Conservation (phyloP, 2,888 invertebrate species). For the Sinohyriopsis cumingii region DNA sequence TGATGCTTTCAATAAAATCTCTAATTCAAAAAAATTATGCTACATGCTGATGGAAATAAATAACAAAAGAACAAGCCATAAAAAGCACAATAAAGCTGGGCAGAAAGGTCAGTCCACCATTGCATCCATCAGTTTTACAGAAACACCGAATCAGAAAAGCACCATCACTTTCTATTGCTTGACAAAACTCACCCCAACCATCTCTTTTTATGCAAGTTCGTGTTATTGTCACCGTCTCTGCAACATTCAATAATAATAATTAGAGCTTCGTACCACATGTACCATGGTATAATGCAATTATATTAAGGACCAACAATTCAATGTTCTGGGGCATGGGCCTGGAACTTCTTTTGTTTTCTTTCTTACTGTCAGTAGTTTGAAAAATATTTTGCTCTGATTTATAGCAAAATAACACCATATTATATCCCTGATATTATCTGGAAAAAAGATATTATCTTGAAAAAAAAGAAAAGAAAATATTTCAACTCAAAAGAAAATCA, state of each 20-base stretch:
- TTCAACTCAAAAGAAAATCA: no score
- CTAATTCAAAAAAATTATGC: background rate
- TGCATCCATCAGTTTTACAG: conserved; percentile 57
- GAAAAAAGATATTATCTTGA: no score
- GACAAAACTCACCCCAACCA: conserved; percentile 47
- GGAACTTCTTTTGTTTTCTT: no score
- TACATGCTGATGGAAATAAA: background rate
- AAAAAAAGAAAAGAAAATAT: no score
- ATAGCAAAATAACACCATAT: no score
- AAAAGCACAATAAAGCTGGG: conserved; percentile 14
- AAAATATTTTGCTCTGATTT: no score
- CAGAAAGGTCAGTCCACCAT: conserved; percentile 28
- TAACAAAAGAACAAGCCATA: background rate
- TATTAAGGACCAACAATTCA: no score
- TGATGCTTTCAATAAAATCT: background rate
- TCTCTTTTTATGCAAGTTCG: conserved; percentile 34
- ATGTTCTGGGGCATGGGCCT: no score
- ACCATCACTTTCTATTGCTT: conserved; percentile 41
- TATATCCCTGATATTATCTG: no score
- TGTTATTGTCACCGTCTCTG: conserved; percentile 41
- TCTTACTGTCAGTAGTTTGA: no score
- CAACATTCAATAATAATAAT: conserved; percentile 6
- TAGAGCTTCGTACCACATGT: no score
- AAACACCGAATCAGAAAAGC: conserved; percentile 54
- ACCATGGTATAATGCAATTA: no score